A percentile compares a stretch with the other conserved stretches of the same genome.
Conservation (phyloP, 2,113 vertebrate genomes). For the Gulo gulo region DNA sequence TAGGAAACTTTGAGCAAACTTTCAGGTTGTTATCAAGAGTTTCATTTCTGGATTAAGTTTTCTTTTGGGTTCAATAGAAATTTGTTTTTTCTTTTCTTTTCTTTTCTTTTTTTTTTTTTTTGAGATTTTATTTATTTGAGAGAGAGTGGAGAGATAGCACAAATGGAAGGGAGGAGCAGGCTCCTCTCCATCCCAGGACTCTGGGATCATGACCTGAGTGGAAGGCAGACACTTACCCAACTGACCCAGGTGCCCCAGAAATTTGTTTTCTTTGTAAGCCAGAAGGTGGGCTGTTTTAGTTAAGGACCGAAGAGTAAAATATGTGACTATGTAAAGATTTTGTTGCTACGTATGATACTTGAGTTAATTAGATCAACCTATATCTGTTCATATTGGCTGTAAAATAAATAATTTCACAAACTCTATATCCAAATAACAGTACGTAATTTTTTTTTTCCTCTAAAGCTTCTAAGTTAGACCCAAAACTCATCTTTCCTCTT, state of each 20-base stretch:
- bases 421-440: background rate
- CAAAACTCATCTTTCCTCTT: constrained; percentile 1
- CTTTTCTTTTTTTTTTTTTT: background rate
- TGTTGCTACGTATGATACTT: background rate
- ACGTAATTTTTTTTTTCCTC: background rate
- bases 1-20: background rate
- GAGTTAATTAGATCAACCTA: background rate
- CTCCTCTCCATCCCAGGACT: no score
- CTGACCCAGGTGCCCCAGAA: background rate
- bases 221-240: no score
- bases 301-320: background rate
- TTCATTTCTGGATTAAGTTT: background rate
- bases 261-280: background rate
- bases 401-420: background rate
- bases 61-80: no score
- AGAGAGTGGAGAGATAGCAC: no score
- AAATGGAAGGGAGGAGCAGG: background rate
- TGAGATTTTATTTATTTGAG: background rate
- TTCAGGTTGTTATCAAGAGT: background rate
- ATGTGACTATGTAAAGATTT: background rate
- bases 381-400: background rate
- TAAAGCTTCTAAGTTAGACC: constrained; percentile 9
- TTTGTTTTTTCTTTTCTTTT: background rate
- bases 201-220: background rate
- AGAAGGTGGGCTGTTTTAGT: background rate